Base-by-base conservation (phyloP, 92 coral and sea anemone genomes). In the Parazoanthus atlanticus region DNA sequence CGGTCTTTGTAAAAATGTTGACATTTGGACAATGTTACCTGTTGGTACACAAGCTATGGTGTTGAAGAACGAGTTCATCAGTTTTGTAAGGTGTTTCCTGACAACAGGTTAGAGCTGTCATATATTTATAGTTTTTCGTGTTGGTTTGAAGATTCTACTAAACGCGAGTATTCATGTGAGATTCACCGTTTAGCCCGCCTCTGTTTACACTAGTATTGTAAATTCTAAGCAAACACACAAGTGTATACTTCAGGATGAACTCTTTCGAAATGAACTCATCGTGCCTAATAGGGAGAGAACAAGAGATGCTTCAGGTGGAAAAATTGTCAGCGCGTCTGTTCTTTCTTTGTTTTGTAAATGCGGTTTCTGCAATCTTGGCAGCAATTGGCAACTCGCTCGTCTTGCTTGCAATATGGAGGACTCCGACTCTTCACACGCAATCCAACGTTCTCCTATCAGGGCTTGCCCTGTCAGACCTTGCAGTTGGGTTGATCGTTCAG, bases 401-500 rank as follows among this genome's bases (percentile, higher is more conserved):
- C 40, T 17, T 78, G 8, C 82, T 78, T 43, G 82, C 82, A 28
- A 78, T 78, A 47, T 43, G 64, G 65, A 43, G 82, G 40, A 78
- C 82, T 78, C 82, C 82, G 3, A 17, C 34, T 10, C 82, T 78
- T 46, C 82, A 43, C 64, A 11, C 34, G 9, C 66, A 33, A 5
- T 46, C 82, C 10, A 46, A 78, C 23, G 19, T 78, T 11, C 66
- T 78, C 19, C 34, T 78, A 26, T 78, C 66, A 10, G 82, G 82
- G 19, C 65, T 78, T 25, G 82, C 82, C 65, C 1, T 43, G 66
- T 47, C 82, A 28, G 82, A 47, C 34, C 19, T 78, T 46, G 82
- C 82, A 47, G 82, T 78, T 61, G 82, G 82, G 34, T 1, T 78
- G n/a, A 78, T 78, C 54, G 82, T 46, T 78, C 82, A 78, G 19